Base-by-base conservation (phyloP, 2,888 invertebrate species). In the Euzetes globulus region DNA sequence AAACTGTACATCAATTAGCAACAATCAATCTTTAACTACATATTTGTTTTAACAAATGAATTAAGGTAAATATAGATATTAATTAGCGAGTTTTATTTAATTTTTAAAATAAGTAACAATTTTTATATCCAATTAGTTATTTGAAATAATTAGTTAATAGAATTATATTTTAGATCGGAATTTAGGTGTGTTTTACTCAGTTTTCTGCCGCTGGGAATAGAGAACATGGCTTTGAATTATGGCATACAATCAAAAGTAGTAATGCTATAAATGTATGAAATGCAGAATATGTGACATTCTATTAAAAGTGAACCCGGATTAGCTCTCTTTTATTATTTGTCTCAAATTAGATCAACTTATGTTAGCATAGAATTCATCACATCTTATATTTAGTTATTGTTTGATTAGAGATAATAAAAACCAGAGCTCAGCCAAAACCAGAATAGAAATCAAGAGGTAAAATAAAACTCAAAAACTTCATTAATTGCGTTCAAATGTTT, bases 181-280 rank as follows among this genome's bases (percentile, higher is more conserved):
- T 33, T 33, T 33, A 33, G 9, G 33, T 33, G 4, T 33, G 33
- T 33, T 33, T 33, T 33, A 33, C 9, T 33, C 5, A 33, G 33
- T 33, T 4, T 4, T 33, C 0, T 76, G 33, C 13, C 76, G 72
- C 11, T 76, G 27, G n/a, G 76, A 41, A 37, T 29, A 33, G n/a
- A 77, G 63, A 22, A 50, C 33, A 33, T 33, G 33, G 33, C 4
- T 33, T 9, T 58, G 27, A 58, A 58, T 17, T 58, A 58, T 58
- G 58, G 58, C 58, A 58, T 27, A 58, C 58, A 58, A 58, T 58
- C 58, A 58, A 58, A 58, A 58, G n/a, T 58, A 58, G 25, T 58
- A 58, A 58, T 58, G 19, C 9, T 58, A 22, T 25, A 22, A 13
- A 22, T 25, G 58, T 58, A 58, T 47, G 47, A 13, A 47, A 47